A percentile compares a stretch with the other conserved stretches of the same genome.
phyloP scores from a whole-genome alignment of 2,113 vertebrate species.

The Brachirus orientalis region DNA sequence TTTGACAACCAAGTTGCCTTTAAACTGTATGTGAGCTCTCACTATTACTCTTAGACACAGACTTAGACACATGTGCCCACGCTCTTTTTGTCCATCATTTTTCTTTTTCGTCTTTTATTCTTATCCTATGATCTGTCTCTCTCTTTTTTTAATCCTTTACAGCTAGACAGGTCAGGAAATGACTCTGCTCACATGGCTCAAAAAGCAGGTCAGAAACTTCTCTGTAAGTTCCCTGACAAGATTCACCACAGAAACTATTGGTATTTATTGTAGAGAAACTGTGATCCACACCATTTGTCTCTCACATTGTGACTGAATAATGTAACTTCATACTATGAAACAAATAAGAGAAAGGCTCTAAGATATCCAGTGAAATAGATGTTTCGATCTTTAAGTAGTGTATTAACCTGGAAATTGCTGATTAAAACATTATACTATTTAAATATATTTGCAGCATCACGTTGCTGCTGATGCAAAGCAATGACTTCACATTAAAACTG shows the following conservation, averaged over 20 bases:
- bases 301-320: constrained; percentile 10
- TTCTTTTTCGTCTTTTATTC: constrained; percentile 18
- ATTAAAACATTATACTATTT: no score
- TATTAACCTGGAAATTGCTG: no score
- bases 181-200: constrained; percentile 26
- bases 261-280: neutral
- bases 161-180: constrained; percentile 37
- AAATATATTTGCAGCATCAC: neutral
- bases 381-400: no score
- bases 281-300: neutral
- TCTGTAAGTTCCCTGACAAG: no score
- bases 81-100: constrained; percentile 23
- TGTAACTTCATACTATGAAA: constrained; percentile 1
- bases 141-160: neutral
- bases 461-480: neutral
- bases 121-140: constrained; percentile 26
- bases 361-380: no score
- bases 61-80: constrained; percentile 22
- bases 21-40: constrained; percentile 40
- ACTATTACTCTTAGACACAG: constrained; percentile 51
- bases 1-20: constrained; percentile 66
- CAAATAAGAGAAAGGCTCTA: neutral
- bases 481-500: no score
- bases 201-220: constrained; percentile 30
- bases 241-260: no score